Evolutionary conservation across 2,113 vertebrate genomes (phyloP).

Genomic region (Stigmatopora nigra): DNA sequence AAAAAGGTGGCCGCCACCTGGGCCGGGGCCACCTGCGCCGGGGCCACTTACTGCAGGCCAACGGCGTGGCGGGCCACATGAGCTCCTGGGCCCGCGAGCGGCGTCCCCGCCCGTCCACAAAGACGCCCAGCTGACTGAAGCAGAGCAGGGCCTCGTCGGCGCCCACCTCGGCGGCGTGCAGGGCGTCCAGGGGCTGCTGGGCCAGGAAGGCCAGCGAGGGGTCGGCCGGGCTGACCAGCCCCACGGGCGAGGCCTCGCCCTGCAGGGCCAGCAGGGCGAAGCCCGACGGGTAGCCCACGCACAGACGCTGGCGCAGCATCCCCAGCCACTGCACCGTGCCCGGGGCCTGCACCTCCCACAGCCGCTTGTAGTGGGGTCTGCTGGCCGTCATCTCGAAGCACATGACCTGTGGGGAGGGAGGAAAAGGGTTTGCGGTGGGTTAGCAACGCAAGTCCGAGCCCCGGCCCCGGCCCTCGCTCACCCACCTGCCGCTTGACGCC

Average conservation of each 20-base stretch:
- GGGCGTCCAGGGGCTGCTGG: slow-evolving; percentile 85
- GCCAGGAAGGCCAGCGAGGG: slow-evolving; percentile 88
- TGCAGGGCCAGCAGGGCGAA: slow-evolving; percentile 89
- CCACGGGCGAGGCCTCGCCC: slow-evolving; percentile 86
- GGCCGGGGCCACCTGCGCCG: no score
- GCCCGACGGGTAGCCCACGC: slow-evolving; percentile 90
- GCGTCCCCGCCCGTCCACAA: slow-evolving; percentile 89
- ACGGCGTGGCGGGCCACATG: slow-evolving; percentile 93
- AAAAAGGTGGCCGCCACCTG: no score
- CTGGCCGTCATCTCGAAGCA: slow-evolving; percentile 86
- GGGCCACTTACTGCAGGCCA: slow-evolving; percentile 96
- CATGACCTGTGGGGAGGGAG: slow-evolving; percentile 57
- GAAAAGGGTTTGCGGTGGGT: no score
- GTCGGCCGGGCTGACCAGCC: slow-evolving; percentile 86
- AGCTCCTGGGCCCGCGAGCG: slow-evolving; percentile 88
- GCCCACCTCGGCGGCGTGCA: slow-evolving; percentile 85
- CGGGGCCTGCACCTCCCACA: slow-evolving; percentile 83
- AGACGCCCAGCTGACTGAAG: slow-evolving; percentile 94
- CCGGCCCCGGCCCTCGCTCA: no score
- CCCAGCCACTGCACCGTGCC: slow-evolving; percentile 88
- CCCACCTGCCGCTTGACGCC: slow-evolving; percentile 85
- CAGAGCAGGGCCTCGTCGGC: slow-evolving; percentile 86
- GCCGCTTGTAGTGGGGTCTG: slow-evolving; percentile 80
- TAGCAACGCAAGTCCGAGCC: no score
- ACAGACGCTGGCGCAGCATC: slow-evolving; percentile 83